Evolutionary conservation across 2,113 vertebrate species (phyloP), one percentile per base, ranked within the genome.

Genomic region (Piaya cayana): DNA sequence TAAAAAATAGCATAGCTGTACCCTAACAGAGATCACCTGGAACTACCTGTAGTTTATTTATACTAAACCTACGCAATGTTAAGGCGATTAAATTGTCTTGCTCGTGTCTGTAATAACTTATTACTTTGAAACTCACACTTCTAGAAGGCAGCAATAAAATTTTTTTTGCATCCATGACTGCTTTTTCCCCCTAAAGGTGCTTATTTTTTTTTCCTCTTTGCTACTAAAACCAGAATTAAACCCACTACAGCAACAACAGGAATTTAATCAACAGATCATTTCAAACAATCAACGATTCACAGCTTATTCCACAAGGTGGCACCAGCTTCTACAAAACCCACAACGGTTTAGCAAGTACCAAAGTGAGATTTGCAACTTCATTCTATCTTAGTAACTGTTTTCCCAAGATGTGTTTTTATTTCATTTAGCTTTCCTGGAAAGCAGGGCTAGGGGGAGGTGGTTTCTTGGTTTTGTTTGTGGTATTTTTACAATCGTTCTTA

Each of bases 291-390:
- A 76, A 87, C 75, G 94, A 67, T 92, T 72, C 39, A 30, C 15
- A 27, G 12, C 15, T 81, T 59, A 47, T 32, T 65, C 95, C 96
- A 94, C 96, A 13, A 2, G 93, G 92, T 92, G 96, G 94, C 96
- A 88, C 62, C 67, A 94, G 30, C 60, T 75, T 87, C 88, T 29
- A 64, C 88, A 91, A 71, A 72, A 82, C 9, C 14, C 53, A 6
- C 30, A 39, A 19, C 1, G 12, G 21, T 60, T 90, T 45, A 27
- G 36, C 52, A 62, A 85, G 58, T 6, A 68, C 53, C 37, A 60
- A 71, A n/a, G 42, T 0, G 5, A 60, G 29, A 80, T 59, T 8
- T 8, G 18, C 1, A 15, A 69, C 21, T 49, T 23, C 22, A 42
- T 56, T 60, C 13, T n/a, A 22, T 71, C 80, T 91, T 29, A 69